phyloP scores from a whole-genome alignment of 2,113 vertebrate genomes.

The Nipponia nippon region DNA sequence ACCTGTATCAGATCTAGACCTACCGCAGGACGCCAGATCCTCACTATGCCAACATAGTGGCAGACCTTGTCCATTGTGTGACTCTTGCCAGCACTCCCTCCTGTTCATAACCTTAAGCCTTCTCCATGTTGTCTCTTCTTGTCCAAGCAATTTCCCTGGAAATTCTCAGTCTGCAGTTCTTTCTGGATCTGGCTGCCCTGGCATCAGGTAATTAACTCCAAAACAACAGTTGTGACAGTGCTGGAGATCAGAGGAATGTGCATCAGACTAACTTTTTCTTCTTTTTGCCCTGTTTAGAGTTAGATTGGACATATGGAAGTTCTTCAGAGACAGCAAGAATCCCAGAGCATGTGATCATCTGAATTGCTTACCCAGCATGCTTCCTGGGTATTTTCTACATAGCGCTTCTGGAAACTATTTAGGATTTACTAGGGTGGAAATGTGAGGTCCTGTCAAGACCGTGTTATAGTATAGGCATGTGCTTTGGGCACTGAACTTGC shows the following conservation, averaged over 20 bases:
- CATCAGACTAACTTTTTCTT: background rate
- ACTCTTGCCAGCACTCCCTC: background rate
- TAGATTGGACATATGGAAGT: conserved; percentile 34
- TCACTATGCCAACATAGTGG: background rate
- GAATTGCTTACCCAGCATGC: background rate
- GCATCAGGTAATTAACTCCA: background rate
- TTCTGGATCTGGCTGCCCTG: background rate
- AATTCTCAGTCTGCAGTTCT: background rate
- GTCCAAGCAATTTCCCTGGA: background rate
- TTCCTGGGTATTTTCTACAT: background rate
- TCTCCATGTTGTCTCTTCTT: background rate
- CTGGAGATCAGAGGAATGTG: background rate
- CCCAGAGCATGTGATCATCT: background rate
- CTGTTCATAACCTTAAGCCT: background rate
- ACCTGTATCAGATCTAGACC: background rate
- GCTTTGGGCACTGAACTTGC: conserved; percentile 18
- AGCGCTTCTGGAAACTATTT: conserved; percentile 35
- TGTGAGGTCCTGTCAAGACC: conserved; percentile 33
- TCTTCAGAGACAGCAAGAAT: conserved; percentile 41
- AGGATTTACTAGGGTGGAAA: conserved; percentile 31
- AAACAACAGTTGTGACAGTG: background rate
- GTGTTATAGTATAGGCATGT: background rate
- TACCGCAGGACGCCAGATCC: background rate
- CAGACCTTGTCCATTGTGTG: fast-evolving
- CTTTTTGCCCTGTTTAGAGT: background rate